Percentiles rank a stretch among this genome's conserved stretches.
phyloP scores from a whole-genome alignment of 2,888 invertebrate genomes.

The Temnothorax ravouxi region DNA sequence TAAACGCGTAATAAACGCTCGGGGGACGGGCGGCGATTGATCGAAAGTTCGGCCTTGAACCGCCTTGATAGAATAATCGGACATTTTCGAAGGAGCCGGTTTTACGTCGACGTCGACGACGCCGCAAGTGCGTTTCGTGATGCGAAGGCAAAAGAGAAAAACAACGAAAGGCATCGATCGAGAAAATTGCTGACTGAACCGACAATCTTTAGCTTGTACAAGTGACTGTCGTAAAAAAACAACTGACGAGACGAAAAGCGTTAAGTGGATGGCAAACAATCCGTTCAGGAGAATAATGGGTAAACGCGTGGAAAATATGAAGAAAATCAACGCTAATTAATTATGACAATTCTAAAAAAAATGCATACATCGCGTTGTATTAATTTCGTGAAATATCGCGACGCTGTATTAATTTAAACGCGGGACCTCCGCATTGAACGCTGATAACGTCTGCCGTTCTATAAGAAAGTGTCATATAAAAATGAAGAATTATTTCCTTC shows the following conservation, averaged over 20 bases:
- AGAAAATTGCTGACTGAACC: conserved; percentile 43
- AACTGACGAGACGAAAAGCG: neutral
- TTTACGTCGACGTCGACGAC: conserved; percentile 16
- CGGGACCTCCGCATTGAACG: neutral
- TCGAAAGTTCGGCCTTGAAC: conserved; percentile 60
- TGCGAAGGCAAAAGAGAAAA: neutral
- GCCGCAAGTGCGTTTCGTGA: conserved; percentile 29
- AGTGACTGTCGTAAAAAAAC: conserved; percentile 32
- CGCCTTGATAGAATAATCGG: conserved; percentile 57
- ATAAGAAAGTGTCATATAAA: neutral
- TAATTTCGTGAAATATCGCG: neutral
- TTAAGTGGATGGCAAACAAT: conserved; percentile 17
- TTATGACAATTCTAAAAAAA: neutral
- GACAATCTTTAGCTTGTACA: conserved; percentile 60
- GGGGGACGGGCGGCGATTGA: conserved; percentile 40
- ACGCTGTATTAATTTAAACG: neutral
- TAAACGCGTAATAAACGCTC: conserved; percentile 41
- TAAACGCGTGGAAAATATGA: neutral
- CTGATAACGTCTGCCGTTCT: neutral
- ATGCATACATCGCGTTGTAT: neutral
- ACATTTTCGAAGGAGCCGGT: conserved; percentile 50
- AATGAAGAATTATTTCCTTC: neutral
- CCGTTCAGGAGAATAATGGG: neutral
- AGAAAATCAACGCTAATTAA: conserved; percentile 4
- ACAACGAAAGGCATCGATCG: conserved; percentile 14